A percentile compares a stretch with the other conserved stretches of the same genome.
These are phyloP conservation scores for Conops quadrifasciatus DNA, from an alignment of 2,888 invertebrate genomes.

Conservation along the genomic window DNA sequence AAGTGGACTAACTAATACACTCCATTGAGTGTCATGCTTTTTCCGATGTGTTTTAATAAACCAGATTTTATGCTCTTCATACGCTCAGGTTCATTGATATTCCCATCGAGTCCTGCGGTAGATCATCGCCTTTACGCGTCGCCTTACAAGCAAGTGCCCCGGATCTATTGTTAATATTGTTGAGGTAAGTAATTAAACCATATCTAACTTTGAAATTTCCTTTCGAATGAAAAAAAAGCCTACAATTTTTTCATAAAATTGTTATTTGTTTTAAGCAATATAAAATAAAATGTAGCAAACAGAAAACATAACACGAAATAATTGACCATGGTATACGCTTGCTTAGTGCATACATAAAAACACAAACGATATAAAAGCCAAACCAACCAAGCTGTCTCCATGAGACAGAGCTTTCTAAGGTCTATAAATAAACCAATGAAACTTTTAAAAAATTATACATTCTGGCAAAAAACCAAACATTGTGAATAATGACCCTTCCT, in stretches of 20 bases:
- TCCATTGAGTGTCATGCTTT: too few relatives aligned
- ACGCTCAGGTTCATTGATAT: conserved; percentile 74
- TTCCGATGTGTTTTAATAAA: too few relatives aligned
- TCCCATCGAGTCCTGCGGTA: conserved; percentile 83
- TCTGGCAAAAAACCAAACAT: neutral
- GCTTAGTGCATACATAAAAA: too few relatives aligned
- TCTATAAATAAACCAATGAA: neutral
- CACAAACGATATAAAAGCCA: neutral
- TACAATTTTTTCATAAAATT: too few relatives aligned
- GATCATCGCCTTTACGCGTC: conserved; percentile 76
- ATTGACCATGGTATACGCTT: too few relatives aligned
- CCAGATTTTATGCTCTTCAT: neutral
- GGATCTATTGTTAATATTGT: conserved; percentile 77
- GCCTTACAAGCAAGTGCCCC: conserved; percentile 78
- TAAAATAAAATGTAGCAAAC: too few relatives aligned
- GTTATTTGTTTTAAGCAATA: too few relatives aligned
- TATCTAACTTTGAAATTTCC: neutral
- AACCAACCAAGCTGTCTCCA: conserved; percentile 1
- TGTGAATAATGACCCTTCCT: neutral
- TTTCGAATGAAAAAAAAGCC: too few relatives aligned
- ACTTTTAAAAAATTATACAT: neutral
- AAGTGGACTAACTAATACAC: too few relatives aligned
- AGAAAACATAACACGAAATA: too few relatives aligned
- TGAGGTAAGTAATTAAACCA: conserved; percentile 64
- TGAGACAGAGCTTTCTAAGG: neutral